Percentiles rank a stretch among this genome's conserved stretches.
Evolutionary conservation across 2,113 vertebrate genomes (phyloP).

Genomic region (Plotosus lineatus): DNA sequence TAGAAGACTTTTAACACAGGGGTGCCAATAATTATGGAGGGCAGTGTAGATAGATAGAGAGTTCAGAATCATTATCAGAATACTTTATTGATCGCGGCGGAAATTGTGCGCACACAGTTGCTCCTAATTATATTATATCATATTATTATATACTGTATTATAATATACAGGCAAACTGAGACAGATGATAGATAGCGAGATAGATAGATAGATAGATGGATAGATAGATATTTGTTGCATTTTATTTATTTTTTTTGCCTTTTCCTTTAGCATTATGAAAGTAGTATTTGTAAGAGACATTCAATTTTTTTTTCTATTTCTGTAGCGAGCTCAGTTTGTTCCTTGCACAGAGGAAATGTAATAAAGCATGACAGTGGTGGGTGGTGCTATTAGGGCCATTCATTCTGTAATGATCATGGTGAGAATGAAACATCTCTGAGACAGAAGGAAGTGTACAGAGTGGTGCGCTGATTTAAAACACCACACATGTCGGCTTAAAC

Average conservation of each 20-base stretch:
- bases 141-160: too few species aligned
- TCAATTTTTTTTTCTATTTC: slow-evolving; percentile 12
- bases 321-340: slow-evolving; percentile 4
- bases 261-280: background rate
- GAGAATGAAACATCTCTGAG: background rate
- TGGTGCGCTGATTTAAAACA: background rate
- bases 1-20: too few species aligned
- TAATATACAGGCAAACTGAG: background rate
- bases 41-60: too few species aligned
- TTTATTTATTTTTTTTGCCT: background rate
- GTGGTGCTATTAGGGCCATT: slow-evolving; percentile 2
- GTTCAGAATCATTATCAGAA: too few species aligned
- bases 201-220: background rate
- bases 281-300: background rate
- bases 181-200: background rate
- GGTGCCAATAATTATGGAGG: too few species aligned
- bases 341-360: slow-evolving; percentile 1
- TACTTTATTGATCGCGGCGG: too few species aligned
- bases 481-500: background rate
- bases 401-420: background rate
- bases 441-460: background rate
- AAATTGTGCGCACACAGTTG: too few species aligned
- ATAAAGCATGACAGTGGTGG: background rate
- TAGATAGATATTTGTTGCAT: background rate
- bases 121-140: too few species aligned